A percentile compares a stretch with the other conserved stretches of the same genome.
phyloP scores from a whole-genome alignment of 1,140 invertebrate species.

The Mya arenaria region DNA sequence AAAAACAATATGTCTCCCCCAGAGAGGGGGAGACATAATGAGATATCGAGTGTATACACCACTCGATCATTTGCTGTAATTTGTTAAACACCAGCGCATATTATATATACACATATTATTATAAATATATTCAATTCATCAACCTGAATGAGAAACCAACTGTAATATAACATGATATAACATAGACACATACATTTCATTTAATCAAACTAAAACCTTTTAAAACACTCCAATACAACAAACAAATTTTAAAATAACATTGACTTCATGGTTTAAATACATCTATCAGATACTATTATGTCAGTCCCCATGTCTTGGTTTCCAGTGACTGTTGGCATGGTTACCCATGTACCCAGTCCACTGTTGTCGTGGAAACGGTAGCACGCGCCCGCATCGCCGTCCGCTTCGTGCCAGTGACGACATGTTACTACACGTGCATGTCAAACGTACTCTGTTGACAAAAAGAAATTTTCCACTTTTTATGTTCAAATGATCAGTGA shows the following conservation, averaged over 20 bases:
- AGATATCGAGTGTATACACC: no score
- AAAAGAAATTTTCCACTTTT: neutral
- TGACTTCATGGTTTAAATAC: neutral
- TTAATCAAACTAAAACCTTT: neutral
- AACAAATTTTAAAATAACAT: neutral
- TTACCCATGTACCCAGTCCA: conserved; percentile 82
- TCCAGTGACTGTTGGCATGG: conserved; percentile 78
- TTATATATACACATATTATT: no score
- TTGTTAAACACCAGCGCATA: no score
- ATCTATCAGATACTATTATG: neutral
- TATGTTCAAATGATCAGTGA: neutral
- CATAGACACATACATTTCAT: neutral
- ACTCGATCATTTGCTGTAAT: no score
- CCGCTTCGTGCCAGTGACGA: conserved; percentile 49
- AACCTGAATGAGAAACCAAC: neutral
- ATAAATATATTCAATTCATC: neutral
- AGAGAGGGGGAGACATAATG: no score
- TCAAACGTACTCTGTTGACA: conserved; percentile 74
- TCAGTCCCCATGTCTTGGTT: conserved; percentile 44
- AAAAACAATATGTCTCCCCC: no score
- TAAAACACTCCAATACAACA: neutral
- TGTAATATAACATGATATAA: neutral
- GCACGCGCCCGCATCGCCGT: conserved; percentile 74
- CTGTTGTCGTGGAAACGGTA: conserved; percentile 80
- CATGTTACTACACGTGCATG: conserved; percentile 73